These are phyloP conservation scores for Macrophya alboannulata DNA, from an alignment of 2,888 invertebrate species.

Conservation along the genomic window DNA sequence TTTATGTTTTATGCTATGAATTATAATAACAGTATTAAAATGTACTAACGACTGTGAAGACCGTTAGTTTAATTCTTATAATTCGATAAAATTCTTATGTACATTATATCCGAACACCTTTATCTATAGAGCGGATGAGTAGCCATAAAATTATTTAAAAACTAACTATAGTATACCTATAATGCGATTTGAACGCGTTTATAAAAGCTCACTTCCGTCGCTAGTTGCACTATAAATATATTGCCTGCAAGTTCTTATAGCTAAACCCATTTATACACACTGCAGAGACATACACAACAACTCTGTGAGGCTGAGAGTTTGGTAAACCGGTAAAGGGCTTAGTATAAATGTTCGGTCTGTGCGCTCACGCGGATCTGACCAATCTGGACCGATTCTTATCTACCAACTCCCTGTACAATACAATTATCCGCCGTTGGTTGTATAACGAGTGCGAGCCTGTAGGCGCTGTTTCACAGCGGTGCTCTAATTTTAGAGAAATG, in stretches of 20 bases:
- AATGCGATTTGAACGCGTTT: constrained; percentile 34
- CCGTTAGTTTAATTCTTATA: constrained; percentile 38
- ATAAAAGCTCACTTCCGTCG: constrained; percentile 12
- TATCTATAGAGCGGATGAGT: background rate
- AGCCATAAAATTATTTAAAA: background rate
- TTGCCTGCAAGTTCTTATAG: background rate
- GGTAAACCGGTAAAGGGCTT: constrained; percentile 27
- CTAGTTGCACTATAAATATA: background rate
- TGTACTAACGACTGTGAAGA: constrained; percentile 40
- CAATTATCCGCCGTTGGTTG: constrained; percentile 69
- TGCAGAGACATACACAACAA: too few relatives aligned
- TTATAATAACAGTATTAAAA: constrained; percentile 46
- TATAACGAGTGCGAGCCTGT: constrained; percentile 59
- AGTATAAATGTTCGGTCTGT: background rate
- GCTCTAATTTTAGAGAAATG: constrained; percentile 22
- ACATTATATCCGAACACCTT: constrained; percentile 15
- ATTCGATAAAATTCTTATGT: constrained; percentile 4
- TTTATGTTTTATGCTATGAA: constrained; percentile 23
- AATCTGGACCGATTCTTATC: constrained; percentile 69
- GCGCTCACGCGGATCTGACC: constrained; percentile 66
- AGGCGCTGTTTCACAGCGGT: constrained; percentile 44
- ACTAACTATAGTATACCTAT: background rate
- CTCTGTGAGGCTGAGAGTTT: background rate
- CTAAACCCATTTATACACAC: too few relatives aligned
- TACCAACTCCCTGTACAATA: constrained; percentile 67